phyloP scores from a whole-genome alignment of 2,113 vertebrate species.

The Gracilinanus agilis region DNA sequence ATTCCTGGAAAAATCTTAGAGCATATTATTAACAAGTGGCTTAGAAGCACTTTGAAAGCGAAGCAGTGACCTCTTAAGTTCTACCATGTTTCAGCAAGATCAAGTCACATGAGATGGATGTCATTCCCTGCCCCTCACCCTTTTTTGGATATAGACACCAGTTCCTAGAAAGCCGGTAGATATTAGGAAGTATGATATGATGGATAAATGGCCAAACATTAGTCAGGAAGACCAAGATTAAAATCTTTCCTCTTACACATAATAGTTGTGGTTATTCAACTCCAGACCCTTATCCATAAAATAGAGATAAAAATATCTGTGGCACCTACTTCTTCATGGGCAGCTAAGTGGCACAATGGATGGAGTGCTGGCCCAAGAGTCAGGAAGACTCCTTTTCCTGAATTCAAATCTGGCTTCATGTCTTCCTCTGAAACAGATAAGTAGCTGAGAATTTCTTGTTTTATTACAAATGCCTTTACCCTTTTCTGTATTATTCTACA shows the following conservation, averaged over 20 bases:
- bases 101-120: not conserved
- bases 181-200: not conserved
- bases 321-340: not conserved
- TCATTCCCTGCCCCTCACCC: not conserved
- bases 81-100: not conserved
- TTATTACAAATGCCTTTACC: not conserved
- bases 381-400: too few species aligned
- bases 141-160: not conserved
- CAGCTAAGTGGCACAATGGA: too few species aligned
- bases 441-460: not conserved
- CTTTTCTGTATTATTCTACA: constrained; percentile 3
- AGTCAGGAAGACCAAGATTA: not conserved
- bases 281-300: not conserved
- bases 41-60: not conserved
- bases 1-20: not conserved
- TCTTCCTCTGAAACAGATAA: not conserved
- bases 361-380: too few species aligned
- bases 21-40: not conserved
- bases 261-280: not conserved
- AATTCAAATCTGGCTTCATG: too few species aligned
- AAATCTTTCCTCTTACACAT: not conserved
- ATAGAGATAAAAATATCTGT: not conserved
- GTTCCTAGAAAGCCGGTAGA: not conserved
- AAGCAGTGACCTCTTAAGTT: not conserved
- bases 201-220: not conserved